Base-by-base conservation (phyloP, 64 coral and sea anemone species). In the Platygyra sinensis region DNA sequence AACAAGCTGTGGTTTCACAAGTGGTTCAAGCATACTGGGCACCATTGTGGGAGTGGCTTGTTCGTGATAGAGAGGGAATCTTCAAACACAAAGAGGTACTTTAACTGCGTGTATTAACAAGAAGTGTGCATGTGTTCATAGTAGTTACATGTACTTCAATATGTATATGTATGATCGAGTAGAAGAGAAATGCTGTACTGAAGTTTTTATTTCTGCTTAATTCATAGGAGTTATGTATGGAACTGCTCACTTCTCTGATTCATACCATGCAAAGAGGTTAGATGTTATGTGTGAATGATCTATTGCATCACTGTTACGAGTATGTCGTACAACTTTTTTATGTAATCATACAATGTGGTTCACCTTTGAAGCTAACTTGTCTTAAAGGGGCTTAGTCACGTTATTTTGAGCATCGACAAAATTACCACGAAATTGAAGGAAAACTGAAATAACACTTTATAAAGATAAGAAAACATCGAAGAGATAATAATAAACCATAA, bases 21-120 rank as follows among this genome's bases (percentile, higher is more conserved):
- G 15, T 85, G 62, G 19, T 52, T 11, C 30, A 72, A n/a, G 62
- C 39, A 36, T 85, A 85, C 39, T 85, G 81, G 81, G 62, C 33
- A 15, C 62, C 81, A 50, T 3, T 85, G 24, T 85, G 81, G 81
- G 62, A 50, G 32, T 85, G 81, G 81, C 81, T 85, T 17, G 20
- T 72, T 85, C 22, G 13, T 67, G 20, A 72, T 14, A 69, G 62
- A 24, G 38, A 85, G 11, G 62, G 42, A 72, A 85, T 28, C 25
- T 85, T 72, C 32, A 85, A 71, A 49, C 14, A 7, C 36, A 51
- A 39, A 0, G 30, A 85, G 81, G 81, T 85, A 38, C 36, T 38
- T 38, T 54, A 57, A 57, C 54, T 57, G 10, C 15, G 0, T 14
- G 15, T 57, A 0, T 57, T 15, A 16, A 57, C 54, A n/a, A n/a